Conservation (phyloP, 2,888 invertebrate species). For the Ormyrus labotus region DNA sequence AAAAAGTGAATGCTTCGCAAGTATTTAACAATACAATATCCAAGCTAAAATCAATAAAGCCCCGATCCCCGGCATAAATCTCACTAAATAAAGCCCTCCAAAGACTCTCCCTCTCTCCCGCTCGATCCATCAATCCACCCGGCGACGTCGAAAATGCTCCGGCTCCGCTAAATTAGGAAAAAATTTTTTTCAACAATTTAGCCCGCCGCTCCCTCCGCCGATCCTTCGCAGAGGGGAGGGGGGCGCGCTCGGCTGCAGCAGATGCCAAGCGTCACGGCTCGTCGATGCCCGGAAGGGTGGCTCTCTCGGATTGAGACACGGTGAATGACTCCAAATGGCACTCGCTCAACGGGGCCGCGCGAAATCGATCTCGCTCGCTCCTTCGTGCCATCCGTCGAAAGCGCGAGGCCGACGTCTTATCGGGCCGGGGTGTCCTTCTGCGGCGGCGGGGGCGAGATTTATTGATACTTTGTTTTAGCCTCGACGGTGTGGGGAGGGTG, state of each 20-base stretch:
- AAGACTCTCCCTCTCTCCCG: too few relatives aligned
- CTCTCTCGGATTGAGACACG: conserved; percentile 73
- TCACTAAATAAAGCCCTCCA: too few relatives aligned
- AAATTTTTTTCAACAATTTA: conserved; percentile 38
- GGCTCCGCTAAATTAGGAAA: conserved; percentile 12
- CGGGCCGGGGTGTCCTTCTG: background rate
- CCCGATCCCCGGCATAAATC: too few relatives aligned
- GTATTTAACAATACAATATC: too few relatives aligned
- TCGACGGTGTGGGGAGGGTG: background rate
- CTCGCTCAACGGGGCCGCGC: conserved; percentile 61
- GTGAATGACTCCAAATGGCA: conserved; percentile 75
- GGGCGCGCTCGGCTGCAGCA: conserved; percentile 61
- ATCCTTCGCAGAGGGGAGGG: too few relatives aligned
- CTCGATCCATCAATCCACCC: background rate
- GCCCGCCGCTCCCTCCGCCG: background rate
- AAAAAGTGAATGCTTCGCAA: too few relatives aligned
- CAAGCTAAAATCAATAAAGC: too few relatives aligned
- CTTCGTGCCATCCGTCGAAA: conserved; percentile 21
- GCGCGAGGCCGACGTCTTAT: conserved; percentile 36
- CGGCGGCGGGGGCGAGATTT: conserved; percentile 17
- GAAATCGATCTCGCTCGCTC: conserved; percentile 48
- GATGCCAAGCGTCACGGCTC: conserved; percentile 76
- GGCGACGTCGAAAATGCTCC: background rate
- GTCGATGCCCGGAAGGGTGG: conserved; percentile 72
- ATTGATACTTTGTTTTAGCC: conserved; percentile 19